Evolutionary conservation across 2,888 invertebrate species (phyloP).

Genomic region (Eristalis pertinax): DNA sequence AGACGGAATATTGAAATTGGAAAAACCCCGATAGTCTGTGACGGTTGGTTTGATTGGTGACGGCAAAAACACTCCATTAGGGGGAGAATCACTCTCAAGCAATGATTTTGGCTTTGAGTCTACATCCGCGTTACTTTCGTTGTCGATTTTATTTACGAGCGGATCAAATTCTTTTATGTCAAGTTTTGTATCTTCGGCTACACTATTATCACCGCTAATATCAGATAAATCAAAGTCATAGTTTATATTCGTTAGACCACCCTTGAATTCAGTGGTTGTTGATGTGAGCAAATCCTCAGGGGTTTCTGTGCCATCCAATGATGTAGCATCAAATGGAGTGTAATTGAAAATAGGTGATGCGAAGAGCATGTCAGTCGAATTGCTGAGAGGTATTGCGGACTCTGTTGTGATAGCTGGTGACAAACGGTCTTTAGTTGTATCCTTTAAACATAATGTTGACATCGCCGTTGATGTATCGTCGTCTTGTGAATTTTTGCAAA

Average conservation of each 20-base stretch:
- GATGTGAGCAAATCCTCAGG: slow-evolving; percentile 83
- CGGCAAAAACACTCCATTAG: slow-evolving; percentile 82
- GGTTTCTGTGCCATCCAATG: slow-evolving; percentile 83
- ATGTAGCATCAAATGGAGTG: slow-evolving; percentile 84
- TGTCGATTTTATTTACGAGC: slow-evolving; percentile 73
- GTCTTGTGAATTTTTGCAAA: slow-evolving; percentile 26
- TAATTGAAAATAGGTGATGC: slow-evolving; percentile 83
- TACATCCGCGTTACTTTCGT: slow-evolving; percentile 40
- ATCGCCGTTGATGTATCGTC: slow-evolving; percentile 19
- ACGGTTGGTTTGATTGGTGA: slow-evolving; percentile 84
- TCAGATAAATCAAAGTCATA: slow-evolving; percentile 90
- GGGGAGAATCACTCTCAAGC: slow-evolving; percentile 79
- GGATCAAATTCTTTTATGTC: slow-evolving; percentile 81
- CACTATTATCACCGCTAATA: slow-evolving; percentile 87
- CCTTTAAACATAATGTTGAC: slow-evolving; percentile 75
- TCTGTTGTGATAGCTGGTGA: slow-evolving; percentile 75
- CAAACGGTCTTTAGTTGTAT: slow-evolving; percentile 75
- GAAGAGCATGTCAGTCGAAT: slow-evolving; percentile 83
- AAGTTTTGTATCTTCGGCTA: slow-evolving; percentile 83
- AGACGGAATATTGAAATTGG: slow-evolving; percentile 85
- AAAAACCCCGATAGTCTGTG: slow-evolving; percentile 85
- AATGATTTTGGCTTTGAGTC: slow-evolving; percentile 75
- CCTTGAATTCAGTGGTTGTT: slow-evolving; percentile 82
- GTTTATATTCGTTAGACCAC: slow-evolving; percentile 87
- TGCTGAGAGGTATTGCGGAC: slow-evolving; percentile 68